A percentile compares a stretch with the other conserved stretches of the same genome.
phyloP scores from a whole-genome alignment of 1,140 invertebrate genomes.

The Samia ricini region DNA sequence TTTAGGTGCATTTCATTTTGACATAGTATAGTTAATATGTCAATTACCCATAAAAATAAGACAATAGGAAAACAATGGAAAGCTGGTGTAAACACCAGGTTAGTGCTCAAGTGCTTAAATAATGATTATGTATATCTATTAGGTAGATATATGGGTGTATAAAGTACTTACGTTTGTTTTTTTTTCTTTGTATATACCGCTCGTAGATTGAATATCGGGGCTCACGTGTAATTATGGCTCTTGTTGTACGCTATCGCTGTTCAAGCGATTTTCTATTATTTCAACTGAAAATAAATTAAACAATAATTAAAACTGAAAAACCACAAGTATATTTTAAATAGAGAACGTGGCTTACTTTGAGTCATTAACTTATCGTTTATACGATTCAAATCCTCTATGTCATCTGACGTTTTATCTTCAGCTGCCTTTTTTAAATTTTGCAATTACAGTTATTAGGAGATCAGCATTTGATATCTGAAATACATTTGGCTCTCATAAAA shows the following conservation, averaged over 20 bases:
- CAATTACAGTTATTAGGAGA: constrained; percentile 28
- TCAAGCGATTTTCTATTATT: background rate
- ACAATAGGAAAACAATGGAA: too few relatives aligned
- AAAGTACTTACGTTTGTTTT: too few relatives aligned
- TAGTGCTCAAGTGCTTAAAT: too few relatives aligned
- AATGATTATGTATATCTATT: too few relatives aligned
- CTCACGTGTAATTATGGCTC: background rate
- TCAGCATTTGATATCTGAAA: constrained; percentile 30
- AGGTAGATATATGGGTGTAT: too few relatives aligned
- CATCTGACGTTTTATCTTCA: constrained; percentile 13
- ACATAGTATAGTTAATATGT: too few relatives aligned
- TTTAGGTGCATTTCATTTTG: too few relatives aligned
- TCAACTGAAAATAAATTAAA: background rate
- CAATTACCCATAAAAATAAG: too few relatives aligned
- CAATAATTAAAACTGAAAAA: background rate
- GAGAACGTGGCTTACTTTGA: constrained; percentile 26
- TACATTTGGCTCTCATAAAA: too few relatives aligned
- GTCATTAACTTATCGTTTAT: constrained; percentile 28
- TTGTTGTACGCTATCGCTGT: background rate
- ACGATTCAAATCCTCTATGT: constrained; percentile 23
- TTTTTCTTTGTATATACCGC: too few relatives aligned
- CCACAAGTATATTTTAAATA: background rate
- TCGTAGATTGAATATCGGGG: too few relatives aligned
- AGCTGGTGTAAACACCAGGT: too few relatives aligned
- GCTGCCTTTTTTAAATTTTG: constrained; percentile 19